phyloP scores from a whole-genome alignment of 2,797 vertebrate genomes.

The Brachyalestes nurse region DNA sequence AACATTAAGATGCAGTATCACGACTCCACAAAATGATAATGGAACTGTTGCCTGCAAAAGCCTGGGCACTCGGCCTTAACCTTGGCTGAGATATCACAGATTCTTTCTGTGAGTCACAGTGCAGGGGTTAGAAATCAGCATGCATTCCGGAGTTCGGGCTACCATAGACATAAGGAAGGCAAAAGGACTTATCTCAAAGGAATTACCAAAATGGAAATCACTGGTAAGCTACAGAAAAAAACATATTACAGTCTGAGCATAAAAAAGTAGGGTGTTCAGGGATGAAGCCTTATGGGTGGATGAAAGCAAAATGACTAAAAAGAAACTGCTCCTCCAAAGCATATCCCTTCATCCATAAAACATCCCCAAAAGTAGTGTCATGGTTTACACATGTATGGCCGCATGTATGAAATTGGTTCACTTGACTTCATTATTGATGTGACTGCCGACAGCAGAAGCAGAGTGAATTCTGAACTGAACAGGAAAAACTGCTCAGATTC shows the following conservation, averaged over 20 bases:
- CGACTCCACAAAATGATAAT: background rate
- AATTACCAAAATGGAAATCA: background rate
- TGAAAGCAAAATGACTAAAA: background rate
- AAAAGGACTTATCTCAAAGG: no score
- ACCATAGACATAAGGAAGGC: background rate
- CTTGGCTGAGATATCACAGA: constrained; percentile 12
- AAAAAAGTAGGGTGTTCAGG: background rate
- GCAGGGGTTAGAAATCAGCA: background rate
- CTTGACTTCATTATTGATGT: constrained; percentile 15
- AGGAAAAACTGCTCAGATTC: background rate
- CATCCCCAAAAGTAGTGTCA: background rate
- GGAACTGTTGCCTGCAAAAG: constrained; percentile 5
- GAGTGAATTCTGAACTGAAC: background rate
- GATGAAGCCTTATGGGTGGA: background rate
- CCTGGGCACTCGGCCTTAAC: background rate
- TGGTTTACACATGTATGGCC: background rate
- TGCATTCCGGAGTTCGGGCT: background rate
- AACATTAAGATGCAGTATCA: constrained; percentile 13
- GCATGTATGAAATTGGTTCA: constrained; percentile 6
- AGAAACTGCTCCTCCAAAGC: background rate
- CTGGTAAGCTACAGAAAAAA: background rate
- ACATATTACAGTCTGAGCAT: background rate
- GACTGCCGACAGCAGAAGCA: constrained; percentile 15
- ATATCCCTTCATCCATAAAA: background rate
- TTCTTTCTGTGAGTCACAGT: background rate